Base-by-base conservation (phyloP, 2,113 vertebrate genomes). In the Heterochromis multidens region DNA sequence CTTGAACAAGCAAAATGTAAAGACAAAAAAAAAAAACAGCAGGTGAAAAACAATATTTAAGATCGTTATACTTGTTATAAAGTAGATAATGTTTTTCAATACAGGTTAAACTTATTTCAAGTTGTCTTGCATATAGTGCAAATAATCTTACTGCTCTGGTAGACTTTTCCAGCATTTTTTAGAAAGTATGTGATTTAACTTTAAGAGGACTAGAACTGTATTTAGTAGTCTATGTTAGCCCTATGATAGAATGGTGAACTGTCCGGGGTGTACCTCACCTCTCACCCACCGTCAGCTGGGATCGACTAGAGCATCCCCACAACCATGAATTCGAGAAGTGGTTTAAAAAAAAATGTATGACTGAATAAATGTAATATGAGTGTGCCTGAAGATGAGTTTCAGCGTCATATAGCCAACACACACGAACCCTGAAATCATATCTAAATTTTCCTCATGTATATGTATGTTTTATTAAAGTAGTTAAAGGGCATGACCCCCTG, bases 41-140 rank as follows among this genome's bases (percentile, higher is more conserved):
- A 65, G 1, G 7, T 23, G 21, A 0, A 1, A 37, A 23, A 0
- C 0, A 23, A 37, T 10, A 37, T 8, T 35, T 35, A 9, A 35
- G 35, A 35, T 37, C 40, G 33, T 33, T 65, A 0, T 40, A 65
- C 6, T 65, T 37, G 2, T 23, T 40, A 63, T 63, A 63, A 63
- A 63, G n/a, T 35, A 13, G 4, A 37, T 31, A 31, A 5, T 31
- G 5, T 5, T 31, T 5, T 3, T 31, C 37, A 65, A 65, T 14
- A 3, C 35, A 37, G 33, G 21, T 40, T 65, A 65, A 65, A 40
- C n/a, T n/a, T n/a, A n/a, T n/a, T n/a, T n/a, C n/a, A n/a, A n/a
- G n/a, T n/a, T n/a, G n/a, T n/a, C n/a, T n/a, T n/a, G n/a, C 62
- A 59, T 31, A 31, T 16, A 23, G 62, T 65, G 21, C 6, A 1